Evolutionary conservation across 2,113 vertebrate genomes (phyloP).

Genomic region (Perccottus glenii): DNA sequence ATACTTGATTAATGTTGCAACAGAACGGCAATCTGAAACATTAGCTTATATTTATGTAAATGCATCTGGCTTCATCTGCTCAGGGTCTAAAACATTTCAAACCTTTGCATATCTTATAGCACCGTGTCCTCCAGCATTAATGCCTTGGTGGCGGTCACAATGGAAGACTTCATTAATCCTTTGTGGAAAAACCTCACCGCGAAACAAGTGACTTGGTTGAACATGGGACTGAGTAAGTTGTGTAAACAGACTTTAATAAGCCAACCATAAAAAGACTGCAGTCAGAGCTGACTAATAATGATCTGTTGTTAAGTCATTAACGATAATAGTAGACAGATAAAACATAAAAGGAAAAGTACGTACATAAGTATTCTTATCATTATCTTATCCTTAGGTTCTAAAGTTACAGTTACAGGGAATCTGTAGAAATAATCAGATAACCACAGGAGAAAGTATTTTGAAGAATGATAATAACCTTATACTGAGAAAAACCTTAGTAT

Average conservation of each 20-base stretch:
- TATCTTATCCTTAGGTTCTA: constrained; percentile 35
- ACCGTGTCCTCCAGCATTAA: constrained; percentile 93
- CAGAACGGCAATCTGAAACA: not conserved
- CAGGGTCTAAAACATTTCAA: not conserved
- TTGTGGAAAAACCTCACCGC: constrained; percentile 74
- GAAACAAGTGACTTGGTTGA: constrained; percentile 82
- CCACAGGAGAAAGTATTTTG: not conserved
- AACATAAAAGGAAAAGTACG: too few species aligned
- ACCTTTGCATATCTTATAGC: constrained; percentile 68
- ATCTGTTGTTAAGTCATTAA: not conserved
- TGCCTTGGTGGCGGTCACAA: constrained; percentile 88
- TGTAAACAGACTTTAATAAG: not conserved
- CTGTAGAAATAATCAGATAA: too few species aligned
- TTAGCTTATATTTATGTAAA: not conserved
- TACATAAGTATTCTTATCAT: too few species aligned
- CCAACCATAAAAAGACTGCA: not conserved
- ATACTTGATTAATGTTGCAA: not conserved
- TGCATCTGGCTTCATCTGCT: not conserved
- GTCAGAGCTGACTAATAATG: not conserved
- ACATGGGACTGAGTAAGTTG: constrained; percentile 89
- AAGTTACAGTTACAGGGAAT: not conserved
- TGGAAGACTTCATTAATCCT: constrained; percentile 86
- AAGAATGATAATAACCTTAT: not conserved
- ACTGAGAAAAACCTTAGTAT: not conserved
- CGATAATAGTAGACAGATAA: not conserved